Percentiles rank a stretch among this genome's conserved stretches.
phyloP scores from a whole-genome alignment of 1,140 invertebrate genomes.

The Oedothorax gibbosus region DNA sequence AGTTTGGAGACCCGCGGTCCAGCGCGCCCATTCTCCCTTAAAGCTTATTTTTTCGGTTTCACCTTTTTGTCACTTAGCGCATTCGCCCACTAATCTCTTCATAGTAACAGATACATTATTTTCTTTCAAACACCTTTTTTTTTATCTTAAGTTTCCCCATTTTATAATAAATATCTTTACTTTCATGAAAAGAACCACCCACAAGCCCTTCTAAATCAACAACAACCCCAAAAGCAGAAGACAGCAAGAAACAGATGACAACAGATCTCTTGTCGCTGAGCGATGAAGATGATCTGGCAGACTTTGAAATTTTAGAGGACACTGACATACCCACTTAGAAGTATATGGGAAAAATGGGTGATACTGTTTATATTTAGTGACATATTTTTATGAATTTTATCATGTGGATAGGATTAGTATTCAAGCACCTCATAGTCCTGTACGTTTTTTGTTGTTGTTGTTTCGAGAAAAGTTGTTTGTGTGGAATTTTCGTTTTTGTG shows the following conservation, averaged over 20 bases:
- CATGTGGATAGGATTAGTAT: background rate
- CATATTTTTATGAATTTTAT: background rate
- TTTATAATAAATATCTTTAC: background rate
- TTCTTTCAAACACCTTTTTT: too few relatives aligned
- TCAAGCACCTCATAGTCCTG: background rate
- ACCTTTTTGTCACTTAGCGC: too few relatives aligned
- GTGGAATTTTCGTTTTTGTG: background rate
- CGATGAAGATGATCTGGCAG: slow-evolving; percentile 44
- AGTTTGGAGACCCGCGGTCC: too few relatives aligned
- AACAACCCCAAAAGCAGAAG: background rate
- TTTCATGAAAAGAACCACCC: background rate
- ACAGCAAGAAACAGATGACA: background rate
- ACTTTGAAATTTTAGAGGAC: slow-evolving; percentile 55
- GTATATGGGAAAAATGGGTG: background rate
- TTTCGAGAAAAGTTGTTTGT: background rate
- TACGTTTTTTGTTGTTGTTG: background rate
- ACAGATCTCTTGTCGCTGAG: slow-evolving; percentile 27
- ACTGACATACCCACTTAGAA: slow-evolving; percentile 26
- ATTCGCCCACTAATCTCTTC: too few relatives aligned
- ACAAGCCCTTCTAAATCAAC: background rate
- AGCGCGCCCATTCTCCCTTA: too few relatives aligned
- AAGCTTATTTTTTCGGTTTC: too few relatives aligned
- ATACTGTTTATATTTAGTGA: background rate
- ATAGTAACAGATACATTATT: too few relatives aligned
- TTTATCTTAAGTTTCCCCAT: too few relatives aligned